Evolutionary conservation across 2,113 vertebrate species (phyloP).

Genomic region (Salminus brasiliensis): DNA sequence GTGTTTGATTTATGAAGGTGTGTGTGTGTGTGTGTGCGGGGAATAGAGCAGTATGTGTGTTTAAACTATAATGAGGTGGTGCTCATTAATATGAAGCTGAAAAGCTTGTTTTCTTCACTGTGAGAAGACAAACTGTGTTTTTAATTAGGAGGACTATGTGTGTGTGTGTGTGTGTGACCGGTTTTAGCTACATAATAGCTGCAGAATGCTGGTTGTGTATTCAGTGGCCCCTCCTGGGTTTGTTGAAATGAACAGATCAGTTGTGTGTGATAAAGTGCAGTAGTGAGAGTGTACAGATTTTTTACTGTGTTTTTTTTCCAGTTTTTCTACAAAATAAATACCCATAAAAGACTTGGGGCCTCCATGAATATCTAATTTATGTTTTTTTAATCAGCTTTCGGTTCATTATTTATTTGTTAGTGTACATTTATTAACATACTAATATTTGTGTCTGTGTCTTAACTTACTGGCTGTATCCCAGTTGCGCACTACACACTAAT

Average conservation of each 20-base stretch:
- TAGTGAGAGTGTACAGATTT: neutral
- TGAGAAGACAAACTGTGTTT: conserved; percentile 44
- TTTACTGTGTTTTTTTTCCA: neutral
- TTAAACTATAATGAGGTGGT: conserved; percentile 51
- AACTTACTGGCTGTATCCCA: no score
- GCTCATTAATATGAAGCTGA: conserved; percentile 52
- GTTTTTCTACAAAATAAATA: neutral
- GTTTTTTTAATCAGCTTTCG: no score
- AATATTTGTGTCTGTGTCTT: no score
- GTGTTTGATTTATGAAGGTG: conserved; percentile 17
- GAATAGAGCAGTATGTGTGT: conserved; percentile 37
- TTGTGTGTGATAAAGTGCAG: neutral
- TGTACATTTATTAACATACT: no score
- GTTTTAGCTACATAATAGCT: neutral
- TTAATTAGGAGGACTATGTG: conserved; percentile 32
- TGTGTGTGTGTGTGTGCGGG: conserved; percentile 29
- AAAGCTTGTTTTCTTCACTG: conserved; percentile 49
- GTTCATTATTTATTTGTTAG: no score
- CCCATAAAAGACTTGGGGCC: neutral
- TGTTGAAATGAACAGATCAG: neutral
- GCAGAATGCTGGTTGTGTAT: neutral
- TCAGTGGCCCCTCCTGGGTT: neutral
- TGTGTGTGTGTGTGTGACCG: conserved; percentile 7
- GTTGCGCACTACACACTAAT: no score
- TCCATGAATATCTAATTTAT: neutral